phyloP scores from a whole-genome alignment of 2,113 vertebrate genomes.

The Tichodroma muraria region DNA sequence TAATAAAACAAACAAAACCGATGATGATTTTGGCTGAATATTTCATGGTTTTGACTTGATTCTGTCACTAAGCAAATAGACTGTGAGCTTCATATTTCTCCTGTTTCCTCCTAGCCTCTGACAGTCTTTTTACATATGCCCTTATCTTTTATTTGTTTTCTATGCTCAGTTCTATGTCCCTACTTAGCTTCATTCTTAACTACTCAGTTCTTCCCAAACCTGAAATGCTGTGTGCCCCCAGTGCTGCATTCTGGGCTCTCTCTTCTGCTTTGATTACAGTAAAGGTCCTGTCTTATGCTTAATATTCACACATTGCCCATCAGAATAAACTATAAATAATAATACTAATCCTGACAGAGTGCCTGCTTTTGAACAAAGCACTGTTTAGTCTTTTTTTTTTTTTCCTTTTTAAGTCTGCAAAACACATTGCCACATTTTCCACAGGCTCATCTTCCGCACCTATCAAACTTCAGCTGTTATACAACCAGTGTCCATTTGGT shows the following conservation, averaged over 20 bases:
- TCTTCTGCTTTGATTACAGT: neutral
- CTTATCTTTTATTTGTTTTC: neutral
- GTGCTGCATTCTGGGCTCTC: neutral
- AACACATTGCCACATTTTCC: slow-evolving; percentile 34
- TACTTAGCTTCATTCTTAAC: neutral
- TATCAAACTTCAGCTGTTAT: slow-evolving; percentile 44
- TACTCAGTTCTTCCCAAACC: neutral
- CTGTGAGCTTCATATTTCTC: neutral
- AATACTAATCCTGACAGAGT: neutral
- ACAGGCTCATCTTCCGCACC: slow-evolving; percentile 27
- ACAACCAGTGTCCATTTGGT: slow-evolving; percentile 40
- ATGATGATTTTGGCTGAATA: slow-evolving; percentile 30
- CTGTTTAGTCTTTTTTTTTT: neutral
- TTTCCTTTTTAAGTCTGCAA: neutral
- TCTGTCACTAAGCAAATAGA: slow-evolving; percentile 25
- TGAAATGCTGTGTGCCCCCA: neutral
- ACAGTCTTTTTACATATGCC: neutral
- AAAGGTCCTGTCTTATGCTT: neutral
- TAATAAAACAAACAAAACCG: neutral
- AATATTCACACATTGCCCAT: neutral
- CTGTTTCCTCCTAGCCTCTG: neutral
- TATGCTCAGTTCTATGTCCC: neutral
- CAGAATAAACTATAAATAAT: neutral
- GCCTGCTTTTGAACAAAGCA: neutral
- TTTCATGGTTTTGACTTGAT: slow-evolving; percentile 23